Evolutionary conservation across 2,888 invertebrate species (phyloP).

Genomic region (Erebia epiphron): DNA sequence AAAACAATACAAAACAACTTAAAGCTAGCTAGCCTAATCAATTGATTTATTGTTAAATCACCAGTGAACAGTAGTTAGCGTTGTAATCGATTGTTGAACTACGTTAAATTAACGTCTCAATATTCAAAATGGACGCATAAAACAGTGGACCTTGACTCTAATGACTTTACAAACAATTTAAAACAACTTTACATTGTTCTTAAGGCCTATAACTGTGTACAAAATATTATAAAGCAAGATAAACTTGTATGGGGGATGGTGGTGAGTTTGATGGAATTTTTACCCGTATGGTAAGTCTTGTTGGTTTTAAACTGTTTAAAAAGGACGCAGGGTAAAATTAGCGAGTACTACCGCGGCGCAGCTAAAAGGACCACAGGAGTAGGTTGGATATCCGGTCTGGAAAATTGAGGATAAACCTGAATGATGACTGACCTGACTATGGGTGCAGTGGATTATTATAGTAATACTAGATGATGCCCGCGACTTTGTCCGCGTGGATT

Average conservation of each 20-base stretch:
- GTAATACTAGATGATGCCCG: too few relatives aligned
- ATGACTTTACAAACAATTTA: constrained; percentile 63
- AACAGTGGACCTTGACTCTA: constrained; percentile 64
- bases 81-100: constrained; percentile 26
- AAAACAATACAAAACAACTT: too few relatives aligned
- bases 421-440: not conserved
- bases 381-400: constrained; percentile 22
- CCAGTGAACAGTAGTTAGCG: constrained; percentile 12
- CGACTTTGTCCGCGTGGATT: too few relatives aligned
- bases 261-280: constrained; percentile 27
- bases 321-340: constrained; percentile 72
- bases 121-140: constrained; percentile 50
- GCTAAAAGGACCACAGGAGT: constrained; percentile 54
- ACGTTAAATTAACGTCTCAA: constrained; percentile 52
- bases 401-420: constrained; percentile 14
- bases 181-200: constrained; percentile 47
- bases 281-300: constrained; percentile 52
- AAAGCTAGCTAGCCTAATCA: too few relatives aligned
- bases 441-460: not conserved
- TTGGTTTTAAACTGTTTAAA: constrained; percentile 67
- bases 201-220: constrained; percentile 48
- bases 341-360: constrained; percentile 75
- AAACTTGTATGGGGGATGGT: constrained; percentile 19
- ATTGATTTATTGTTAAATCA: not conserved
- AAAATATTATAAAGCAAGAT: constrained; percentile 15